A percentile compares a stretch with the other conserved stretches of the same genome.
phyloP scores from a whole-genome alignment of 2,113 vertebrate genomes.

The Notiomystis cincta region DNA sequence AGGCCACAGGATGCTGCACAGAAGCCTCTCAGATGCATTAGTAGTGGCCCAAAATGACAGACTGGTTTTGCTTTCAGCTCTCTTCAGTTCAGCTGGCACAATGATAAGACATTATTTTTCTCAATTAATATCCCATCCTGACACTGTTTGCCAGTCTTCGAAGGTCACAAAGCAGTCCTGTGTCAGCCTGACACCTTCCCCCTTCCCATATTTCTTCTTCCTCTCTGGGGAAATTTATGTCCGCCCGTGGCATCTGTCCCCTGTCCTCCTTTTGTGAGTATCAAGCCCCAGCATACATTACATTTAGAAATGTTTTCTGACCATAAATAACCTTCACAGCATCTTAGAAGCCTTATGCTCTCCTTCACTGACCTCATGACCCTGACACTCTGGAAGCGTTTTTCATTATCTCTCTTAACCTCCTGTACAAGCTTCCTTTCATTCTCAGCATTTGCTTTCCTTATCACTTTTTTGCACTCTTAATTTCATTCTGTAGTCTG shows the following conservation, averaged over 20 bases:
- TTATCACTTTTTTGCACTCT: constrained; percentile 26
- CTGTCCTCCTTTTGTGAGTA: constrained; percentile 70
- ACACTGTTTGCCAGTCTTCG: constrained; percentile 61
- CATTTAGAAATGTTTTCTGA: constrained; percentile 66
- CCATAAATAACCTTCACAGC: constrained; percentile 68
- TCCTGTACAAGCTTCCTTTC: constrained; percentile 50
- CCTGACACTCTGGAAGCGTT: constrained; percentile 35
- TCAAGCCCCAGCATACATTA: constrained; percentile 53
- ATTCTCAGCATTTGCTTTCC: constrained; percentile 55
- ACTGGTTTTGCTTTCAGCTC: not conserved
- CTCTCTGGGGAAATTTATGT: constrained; percentile 69
- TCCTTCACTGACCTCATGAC: constrained; percentile 13
- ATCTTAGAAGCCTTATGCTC: constrained; percentile 51
- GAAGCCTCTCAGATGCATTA: not conserved
- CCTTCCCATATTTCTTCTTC: constrained; percentile 46
- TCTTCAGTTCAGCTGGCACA: constrained; percentile 64
- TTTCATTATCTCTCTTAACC: constrained; percentile 67
- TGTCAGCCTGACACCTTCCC: constrained; percentile 44
- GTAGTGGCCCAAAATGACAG: not conserved
- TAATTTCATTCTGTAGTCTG: constrained; percentile 6
- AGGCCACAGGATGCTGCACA: constrained; percentile 25
- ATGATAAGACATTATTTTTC: constrained; percentile 70
- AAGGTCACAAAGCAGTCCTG: constrained; percentile 55
- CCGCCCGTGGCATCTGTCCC: constrained; percentile 63
- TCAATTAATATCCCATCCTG: constrained; percentile 70